Evolutionary conservation across 2,113 vertebrate genomes (phyloP).

Genomic region (Herpetotheres cachinnans): DNA sequence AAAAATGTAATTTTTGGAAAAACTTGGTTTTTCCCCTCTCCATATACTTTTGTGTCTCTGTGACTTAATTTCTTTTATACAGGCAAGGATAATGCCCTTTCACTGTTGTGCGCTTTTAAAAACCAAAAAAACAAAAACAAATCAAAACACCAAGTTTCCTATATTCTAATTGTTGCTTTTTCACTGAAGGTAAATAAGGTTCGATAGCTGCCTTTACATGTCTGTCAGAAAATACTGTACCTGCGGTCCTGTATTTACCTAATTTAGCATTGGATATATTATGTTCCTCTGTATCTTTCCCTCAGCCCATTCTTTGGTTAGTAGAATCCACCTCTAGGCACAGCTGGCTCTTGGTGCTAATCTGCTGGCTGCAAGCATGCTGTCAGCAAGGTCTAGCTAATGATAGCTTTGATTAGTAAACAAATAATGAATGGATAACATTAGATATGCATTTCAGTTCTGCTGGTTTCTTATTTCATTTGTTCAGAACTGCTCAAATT

Average conservation of each 20-base stretch:
- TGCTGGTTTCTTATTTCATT: neutral
- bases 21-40: neutral
- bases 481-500: neutral
- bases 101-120: neutral
- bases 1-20: neutral
- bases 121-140: neutral
- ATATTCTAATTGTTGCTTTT: neutral
- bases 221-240: neutral
- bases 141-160: neutral
- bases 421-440: neutral
- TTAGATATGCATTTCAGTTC: neutral
- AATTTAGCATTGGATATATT: neutral
- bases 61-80: neutral
- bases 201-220: neutral
- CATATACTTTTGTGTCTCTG: rapidly evolving
- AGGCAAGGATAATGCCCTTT: neutral
- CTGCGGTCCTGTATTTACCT: neutral
- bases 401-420: neutral
- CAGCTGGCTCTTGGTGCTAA: neutral
- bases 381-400: neutral
- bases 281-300: neutral
- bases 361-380: neutral
- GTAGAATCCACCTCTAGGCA: neutral
- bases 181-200: neutral
- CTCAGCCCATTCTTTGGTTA: neutral